phyloP scores from a whole-genome alignment of 2,113 vertebrate species.

The Narcine bancroftii region DNA sequence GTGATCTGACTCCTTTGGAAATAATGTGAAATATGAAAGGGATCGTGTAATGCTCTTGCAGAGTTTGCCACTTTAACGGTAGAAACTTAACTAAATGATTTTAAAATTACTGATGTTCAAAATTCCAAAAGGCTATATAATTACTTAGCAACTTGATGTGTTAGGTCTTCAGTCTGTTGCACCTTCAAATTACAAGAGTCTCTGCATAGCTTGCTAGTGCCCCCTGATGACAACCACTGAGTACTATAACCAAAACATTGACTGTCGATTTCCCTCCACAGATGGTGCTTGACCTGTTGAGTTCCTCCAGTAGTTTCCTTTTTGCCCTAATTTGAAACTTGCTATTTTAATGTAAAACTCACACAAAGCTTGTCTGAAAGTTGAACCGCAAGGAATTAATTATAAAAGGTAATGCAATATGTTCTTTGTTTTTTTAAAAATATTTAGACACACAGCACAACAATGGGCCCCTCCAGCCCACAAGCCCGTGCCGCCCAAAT shows the following conservation, averaged over 20 bases:
- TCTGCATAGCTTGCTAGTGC: neutral
- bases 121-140: neutral
- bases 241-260: no score
- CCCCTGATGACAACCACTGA: neutral
- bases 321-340: constrained; percentile 17
- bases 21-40: neutral
- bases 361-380: neutral
- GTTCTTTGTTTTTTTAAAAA: no score
- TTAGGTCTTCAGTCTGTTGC: neutral
- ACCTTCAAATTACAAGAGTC: neutral
- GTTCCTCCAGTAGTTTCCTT: no score
- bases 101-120: neutral
- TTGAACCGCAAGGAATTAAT: neutral
- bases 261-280: no score
- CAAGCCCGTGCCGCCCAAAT: no score
- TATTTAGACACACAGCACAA: no score
- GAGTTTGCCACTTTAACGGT: neutral
- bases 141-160: neutral
- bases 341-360: neutral
- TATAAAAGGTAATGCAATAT: neutral
- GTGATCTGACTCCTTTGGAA: no score
- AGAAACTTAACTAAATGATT: neutral
- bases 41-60: neutral
- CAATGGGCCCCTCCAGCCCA: no score
- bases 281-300: no score